Percentiles rank a stretch among this genome's conserved stretches.
Conservation (phyloP, 1,140 invertebrate genomes). For the Ruditapes philippinarum region DNA sequence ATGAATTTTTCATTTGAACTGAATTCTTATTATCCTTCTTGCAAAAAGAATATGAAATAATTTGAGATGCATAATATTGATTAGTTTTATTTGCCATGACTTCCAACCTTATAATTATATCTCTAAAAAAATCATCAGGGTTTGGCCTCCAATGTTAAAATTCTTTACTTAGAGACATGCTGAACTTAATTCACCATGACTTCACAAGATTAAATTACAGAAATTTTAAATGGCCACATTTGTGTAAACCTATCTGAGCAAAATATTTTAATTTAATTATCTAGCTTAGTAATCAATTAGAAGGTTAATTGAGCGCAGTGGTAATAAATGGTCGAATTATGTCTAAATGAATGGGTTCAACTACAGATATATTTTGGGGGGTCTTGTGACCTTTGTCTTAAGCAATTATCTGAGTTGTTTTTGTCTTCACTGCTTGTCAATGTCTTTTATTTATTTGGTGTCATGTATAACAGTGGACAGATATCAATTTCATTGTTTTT, state of each 20-base stretch:
- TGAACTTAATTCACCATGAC: slow-evolving; percentile 8
- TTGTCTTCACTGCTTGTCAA: neutral
- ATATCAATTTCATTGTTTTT: neutral
- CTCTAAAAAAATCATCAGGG: no score
- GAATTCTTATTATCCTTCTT: no score
- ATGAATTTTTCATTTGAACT: no score
- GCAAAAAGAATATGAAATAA: no score
- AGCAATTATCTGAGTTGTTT: no score
- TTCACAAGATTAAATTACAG: neutral
- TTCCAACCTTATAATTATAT: no score
- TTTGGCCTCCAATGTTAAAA: no score
- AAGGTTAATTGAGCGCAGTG: neutral
- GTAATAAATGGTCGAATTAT: slow-evolving; percentile 12
- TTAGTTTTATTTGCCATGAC: no score
- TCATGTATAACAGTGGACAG: neutral
- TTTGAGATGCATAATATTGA: no score
- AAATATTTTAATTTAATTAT: slow-evolving; percentile 52
- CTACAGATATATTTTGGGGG: slow-evolving; percentile 1
- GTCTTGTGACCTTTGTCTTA: neutral
- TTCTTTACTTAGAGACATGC: neutral
- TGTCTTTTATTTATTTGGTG: slow-evolving; percentile 1
- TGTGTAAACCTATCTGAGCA: slow-evolving; percentile 13
- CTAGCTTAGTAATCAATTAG: slow-evolving; percentile 19
- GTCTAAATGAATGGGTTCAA: neutral
- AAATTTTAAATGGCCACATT: neutral